Percentiles rank a stretch among this genome's conserved stretches.
Evolutionary conservation across 1,140 invertebrate species (phyloP).

Genomic region (Ctenoplectra terminalis): DNA sequence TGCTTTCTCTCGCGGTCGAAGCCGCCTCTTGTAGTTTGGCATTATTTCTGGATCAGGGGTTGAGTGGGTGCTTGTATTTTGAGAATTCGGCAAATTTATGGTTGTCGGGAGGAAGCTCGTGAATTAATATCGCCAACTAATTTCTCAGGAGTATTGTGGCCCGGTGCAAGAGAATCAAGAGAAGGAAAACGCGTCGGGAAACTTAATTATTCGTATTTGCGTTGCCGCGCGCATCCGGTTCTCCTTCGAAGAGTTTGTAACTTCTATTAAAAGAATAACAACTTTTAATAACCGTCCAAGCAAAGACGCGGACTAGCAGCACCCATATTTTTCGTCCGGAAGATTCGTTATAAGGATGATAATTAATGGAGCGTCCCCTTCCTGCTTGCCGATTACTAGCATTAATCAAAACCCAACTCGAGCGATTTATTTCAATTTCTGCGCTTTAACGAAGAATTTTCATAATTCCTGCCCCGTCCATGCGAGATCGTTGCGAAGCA

Average conservation of each 20-base stretch:
- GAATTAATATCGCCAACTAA: slow-evolving; percentile 30
- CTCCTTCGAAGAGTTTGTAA: not conserved
- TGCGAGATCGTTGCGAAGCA: not conserved
- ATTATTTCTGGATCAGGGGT: not conserved
- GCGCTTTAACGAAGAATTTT: no score
- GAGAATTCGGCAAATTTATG: slow-evolving; percentile 4
- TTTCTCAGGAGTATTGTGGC: slow-evolving; percentile 10
- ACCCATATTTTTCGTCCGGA: not conserved
- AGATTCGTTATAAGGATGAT: not conserved
- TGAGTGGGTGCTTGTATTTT: slow-evolving; percentile 3
- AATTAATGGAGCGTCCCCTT: not conserved
- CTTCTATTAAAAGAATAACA: slow-evolving; percentile 21
- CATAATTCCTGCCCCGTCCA: not conserved
- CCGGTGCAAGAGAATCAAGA: not conserved
- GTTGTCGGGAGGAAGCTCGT: not conserved
- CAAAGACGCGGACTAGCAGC: not conserved
- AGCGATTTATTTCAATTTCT: not conserved
- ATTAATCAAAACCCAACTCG: not conserved
- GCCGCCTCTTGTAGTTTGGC: not conserved
- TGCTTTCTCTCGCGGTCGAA: not conserved
- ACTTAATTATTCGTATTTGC: slow-evolving; percentile 29
- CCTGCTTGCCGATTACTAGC: not conserved
- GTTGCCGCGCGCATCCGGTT: not conserved
- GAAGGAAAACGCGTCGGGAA: not conserved
- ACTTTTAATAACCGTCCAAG: not conserved